Evolutionary conservation across 1,140 invertebrate species (phyloP), one percentile per base, ranked within the genome.

Genomic region (Heliothis subflexa): DNA sequence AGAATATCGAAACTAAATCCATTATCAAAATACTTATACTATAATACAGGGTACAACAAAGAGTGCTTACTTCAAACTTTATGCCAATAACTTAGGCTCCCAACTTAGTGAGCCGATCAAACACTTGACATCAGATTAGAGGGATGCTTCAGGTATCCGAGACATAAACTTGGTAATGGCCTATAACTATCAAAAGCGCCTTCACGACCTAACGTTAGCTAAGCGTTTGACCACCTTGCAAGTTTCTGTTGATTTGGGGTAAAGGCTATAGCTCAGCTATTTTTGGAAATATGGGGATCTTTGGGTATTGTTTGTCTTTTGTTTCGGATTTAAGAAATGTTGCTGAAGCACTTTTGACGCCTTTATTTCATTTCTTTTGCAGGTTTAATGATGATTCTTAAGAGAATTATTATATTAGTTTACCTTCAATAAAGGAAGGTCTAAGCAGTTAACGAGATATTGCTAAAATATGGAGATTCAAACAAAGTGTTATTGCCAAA

Each of bases 161-260:
- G 21, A 70, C 9, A 70, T 70, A 70, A 70, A 71, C 68, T 71
- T 71, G 68, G 25, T 71, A 55, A 71, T 71, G 52, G 68, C 68
- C 68, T 55, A 55, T 71, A 71, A 71, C 68, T 55, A 55, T 18
- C 25, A 54, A 71, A 70, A 49, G 33, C 57, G 57, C 57, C 18
- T 66, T 49, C 50, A 52, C 45, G 21, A 70, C 47, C n/a, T 49
- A 70, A 68, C 50, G 10, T 70, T n/a, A n/a, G n/a, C n/a, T 66
- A 14, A 52, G 13, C 12, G 47, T 40, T 70, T 13, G 28, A 70
- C 12, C 47, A 25, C 13, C 66, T 52, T 66, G 62, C 25, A 71
- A 71, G 50, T 40, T 70, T 70, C 13, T 21, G 45, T 70, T 62
- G 66, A 50, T 70, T 50, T 70, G 10, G 66, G 21, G 25, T 47